Evolutionary conservation across 2,113 vertebrate genomes (phyloP).

Genomic region (Hemichromis elongatus): DNA sequence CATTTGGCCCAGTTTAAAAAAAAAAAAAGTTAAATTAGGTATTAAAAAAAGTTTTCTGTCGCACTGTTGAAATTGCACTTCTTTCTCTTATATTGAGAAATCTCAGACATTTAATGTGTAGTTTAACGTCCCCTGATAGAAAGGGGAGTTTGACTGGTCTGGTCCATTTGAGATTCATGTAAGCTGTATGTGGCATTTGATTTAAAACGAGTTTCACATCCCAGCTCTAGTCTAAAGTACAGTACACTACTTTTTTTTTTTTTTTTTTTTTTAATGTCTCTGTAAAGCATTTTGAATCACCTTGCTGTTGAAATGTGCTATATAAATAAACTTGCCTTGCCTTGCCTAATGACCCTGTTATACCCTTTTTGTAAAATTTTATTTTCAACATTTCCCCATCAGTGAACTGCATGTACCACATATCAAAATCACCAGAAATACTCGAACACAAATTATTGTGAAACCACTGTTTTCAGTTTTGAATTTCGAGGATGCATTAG

Average conservation of each 20-base stretch:
- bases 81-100: neutral
- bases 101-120: neutral
- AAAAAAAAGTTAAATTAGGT: neutral
- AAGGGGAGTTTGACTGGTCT: neutral
- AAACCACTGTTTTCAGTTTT: neutral
- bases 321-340: too few relatives aligned
- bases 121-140: neutral
- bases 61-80: neutral
- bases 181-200: neutral
- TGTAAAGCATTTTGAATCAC: too few relatives aligned
- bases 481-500: too few relatives aligned
- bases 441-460: neutral
- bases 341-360: neutral
- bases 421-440: neutral
- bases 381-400: neutral
- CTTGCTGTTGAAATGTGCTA: too few relatives aligned
- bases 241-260: neutral
- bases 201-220: neutral
- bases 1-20: neutral
- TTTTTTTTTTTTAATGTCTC: too few relatives aligned
- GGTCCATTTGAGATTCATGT: neutral
- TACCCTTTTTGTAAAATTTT: neutral
- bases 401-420: neutral
- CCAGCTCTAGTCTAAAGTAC: neutral
- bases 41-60: neutral